Percentiles rank a stretch among this genome's conserved stretches.
These are phyloP conservation scores for Lochmaea capreae DNA, from an alignment of 2,888 invertebrate species.

Conservation along the genomic window DNA sequence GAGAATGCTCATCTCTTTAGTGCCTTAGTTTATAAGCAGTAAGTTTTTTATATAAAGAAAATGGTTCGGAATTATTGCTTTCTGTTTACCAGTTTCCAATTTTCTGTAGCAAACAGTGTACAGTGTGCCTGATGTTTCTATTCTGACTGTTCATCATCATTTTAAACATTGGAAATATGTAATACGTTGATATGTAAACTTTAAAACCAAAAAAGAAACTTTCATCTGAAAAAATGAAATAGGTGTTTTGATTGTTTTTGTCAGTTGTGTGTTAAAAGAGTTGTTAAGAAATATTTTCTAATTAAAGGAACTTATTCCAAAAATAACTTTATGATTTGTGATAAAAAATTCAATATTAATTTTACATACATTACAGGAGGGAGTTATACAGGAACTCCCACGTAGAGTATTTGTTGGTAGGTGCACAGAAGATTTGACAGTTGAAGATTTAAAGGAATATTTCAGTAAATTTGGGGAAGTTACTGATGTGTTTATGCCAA, in stretches of 20 bases:
- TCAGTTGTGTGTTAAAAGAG: too few species aligned
- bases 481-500: conserved; percentile 95
- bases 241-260: too few species aligned
- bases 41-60: too few species aligned
- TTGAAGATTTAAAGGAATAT: conserved; percentile 90
- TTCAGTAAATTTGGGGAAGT: conserved; percentile 93
- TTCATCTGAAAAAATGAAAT: too few species aligned
- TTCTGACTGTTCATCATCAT: too few species aligned
- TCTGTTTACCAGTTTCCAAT: not conserved
- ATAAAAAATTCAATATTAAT: not conserved
- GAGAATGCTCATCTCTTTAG: too few species aligned
- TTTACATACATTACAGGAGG: conserved; percentile 68
- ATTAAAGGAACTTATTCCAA: not conserved
- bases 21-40: too few species aligned
- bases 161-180: too few species aligned
- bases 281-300: not conserved
- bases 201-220: too few species aligned
- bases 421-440: conserved; percentile 92
- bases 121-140: conserved; percentile 4
- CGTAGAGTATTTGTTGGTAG: conserved; percentile 96
- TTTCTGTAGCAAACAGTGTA: conserved; percentile 12
- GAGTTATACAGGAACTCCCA: conserved; percentile 84
- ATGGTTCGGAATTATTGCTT: not conserved
- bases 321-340: not conserved
- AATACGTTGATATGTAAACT: too few species aligned